A percentile compares a stretch with the other conserved stretches of the same genome.
phyloP scores from a whole-genome alignment of 2,888 invertebrate genomes.

The Orthonychiurus folsomi region DNA sequence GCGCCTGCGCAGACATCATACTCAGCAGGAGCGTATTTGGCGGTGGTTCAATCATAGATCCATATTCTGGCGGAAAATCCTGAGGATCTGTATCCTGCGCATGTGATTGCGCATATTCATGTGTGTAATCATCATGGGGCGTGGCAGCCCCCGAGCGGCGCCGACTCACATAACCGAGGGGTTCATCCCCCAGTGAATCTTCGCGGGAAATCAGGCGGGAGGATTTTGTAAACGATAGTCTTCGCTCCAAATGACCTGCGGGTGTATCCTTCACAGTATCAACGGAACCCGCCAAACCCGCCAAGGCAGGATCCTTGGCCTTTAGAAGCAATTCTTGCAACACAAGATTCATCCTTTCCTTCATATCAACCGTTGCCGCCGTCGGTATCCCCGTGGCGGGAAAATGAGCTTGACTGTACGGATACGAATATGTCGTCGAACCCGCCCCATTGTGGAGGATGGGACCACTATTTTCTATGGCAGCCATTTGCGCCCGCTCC shows the following conservation, averaged over 20 bases:
- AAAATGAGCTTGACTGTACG: conserved; percentile 26
- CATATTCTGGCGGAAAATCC: conserved; percentile 23
- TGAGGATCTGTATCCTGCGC: conserved; percentile 8
- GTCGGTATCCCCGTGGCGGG: conserved; percentile 26
- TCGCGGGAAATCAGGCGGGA: conserved; percentile 29
- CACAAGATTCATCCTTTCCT: conserved; percentile 71
- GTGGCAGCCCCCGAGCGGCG: conserved; percentile 34
- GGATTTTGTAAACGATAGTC: conserved; percentile 37
- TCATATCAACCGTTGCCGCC: conserved; percentile 52
- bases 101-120: conserved; percentile 28
- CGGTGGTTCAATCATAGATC: conserved; percentile 39
- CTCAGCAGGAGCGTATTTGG: conserved; percentile 28
- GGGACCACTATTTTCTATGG: conserved; percentile 27
- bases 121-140: conserved; percentile 39
- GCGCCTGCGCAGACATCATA: neutral
- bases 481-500: conserved; percentile 51
- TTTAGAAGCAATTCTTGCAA: conserved; percentile 64
- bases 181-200: conserved; percentile 39
- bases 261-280: neutral
- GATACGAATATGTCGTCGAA: conserved; percentile 15
- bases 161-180: conserved; percentile 39
- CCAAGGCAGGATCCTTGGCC: conserved; percentile 42
- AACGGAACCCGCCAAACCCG: neutral
- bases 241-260: conserved; percentile 22
- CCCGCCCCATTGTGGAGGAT: conserved; percentile 15